These are phyloP conservation scores for Drosophila sulfurigaster DNA, from an alignment of 1,140 invertebrate species.

Conservation along the genomic window DNA sequence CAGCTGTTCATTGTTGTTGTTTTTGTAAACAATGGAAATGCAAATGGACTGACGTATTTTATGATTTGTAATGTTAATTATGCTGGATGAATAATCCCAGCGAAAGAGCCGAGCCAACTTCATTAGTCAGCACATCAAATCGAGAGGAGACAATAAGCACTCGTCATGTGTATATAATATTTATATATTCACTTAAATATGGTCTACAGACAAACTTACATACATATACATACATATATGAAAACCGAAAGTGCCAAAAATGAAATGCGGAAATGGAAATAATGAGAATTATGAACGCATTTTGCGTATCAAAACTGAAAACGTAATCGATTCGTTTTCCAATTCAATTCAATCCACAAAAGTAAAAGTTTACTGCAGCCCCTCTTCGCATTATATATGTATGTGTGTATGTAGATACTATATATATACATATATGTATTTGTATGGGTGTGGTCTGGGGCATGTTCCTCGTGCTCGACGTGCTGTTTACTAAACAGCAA, in stretches of 20 bases:
- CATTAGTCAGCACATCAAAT: conserved; percentile 71
- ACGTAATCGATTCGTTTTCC: conserved; percentile 60
- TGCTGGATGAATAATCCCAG: conserved; percentile 50
- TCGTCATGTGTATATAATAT: conserved; percentile 16
- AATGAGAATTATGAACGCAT: conserved; percentile 65
- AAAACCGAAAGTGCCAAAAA: conserved; percentile 68
- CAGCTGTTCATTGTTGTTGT: conserved; percentile 25
- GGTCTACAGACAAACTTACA: neutral
- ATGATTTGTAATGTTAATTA: conserved; percentile 83
- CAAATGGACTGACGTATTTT: conserved; percentile 65
- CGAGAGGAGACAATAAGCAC: conserved; percentile 52
- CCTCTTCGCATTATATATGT: neutral
- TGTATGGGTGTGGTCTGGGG: conserved; percentile 24
- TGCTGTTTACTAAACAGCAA: conserved; percentile 66
- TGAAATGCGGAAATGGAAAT: conserved; percentile 64
- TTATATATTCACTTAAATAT: conserved; percentile 21
- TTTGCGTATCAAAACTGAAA: conserved; percentile 58
- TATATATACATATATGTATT: neutral
- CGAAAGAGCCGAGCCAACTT: conserved; percentile 18
- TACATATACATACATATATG: conserved; percentile 24
- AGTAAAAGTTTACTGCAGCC: conserved; percentile 62
- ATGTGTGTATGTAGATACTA: too few relatives aligned
- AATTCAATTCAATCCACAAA: conserved; percentile 42
- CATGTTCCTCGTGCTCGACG: conserved; percentile 30
- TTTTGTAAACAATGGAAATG: conserved; percentile 62